A percentile compares a stretch with the other conserved stretches of the same genome.
Evolutionary conservation across 1,140 invertebrate genomes (phyloP).

Genomic region (Drosophila ogumai): DNA sequence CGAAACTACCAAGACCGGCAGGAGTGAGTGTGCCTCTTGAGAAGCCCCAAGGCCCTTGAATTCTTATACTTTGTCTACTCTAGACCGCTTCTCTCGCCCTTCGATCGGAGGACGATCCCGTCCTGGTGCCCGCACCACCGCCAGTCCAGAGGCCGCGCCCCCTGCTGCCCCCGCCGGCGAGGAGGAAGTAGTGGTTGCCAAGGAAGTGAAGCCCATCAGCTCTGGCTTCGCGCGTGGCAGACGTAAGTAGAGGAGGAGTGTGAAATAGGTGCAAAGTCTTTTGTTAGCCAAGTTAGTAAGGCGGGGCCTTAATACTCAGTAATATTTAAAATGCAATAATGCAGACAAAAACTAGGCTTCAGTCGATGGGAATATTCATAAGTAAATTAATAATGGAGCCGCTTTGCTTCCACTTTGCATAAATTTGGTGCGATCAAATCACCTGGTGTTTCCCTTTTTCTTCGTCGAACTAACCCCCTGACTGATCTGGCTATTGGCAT

Average conservation of each 20-base stretch:
- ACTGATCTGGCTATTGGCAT: slow-evolving; percentile 9
- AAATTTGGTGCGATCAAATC: not conserved
- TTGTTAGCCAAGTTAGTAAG: too few species aligned
- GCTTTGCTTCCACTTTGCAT: not conserved
- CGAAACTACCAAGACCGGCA: slow-evolving; percentile 74
- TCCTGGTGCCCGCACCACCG: slow-evolving; percentile 71
- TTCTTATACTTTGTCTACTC: not conserved
- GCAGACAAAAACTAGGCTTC: not conserved
- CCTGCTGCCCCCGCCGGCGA: slow-evolving; percentile 70
- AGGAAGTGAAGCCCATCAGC: slow-evolving; percentile 85
- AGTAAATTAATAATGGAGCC: not conserved
- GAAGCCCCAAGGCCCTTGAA: too few species aligned
- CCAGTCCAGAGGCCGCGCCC: slow-evolving; percentile 66
- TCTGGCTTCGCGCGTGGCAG: slow-evolving; percentile 69
- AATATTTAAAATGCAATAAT: not conserved
- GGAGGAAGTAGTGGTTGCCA: slow-evolving; percentile 76
- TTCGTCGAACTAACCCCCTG: not conserved
- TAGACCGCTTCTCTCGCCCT: slow-evolving; percentile 81
- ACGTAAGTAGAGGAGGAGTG: slow-evolving; percentile 57
- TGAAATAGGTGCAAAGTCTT: not conserved
- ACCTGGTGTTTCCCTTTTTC: not conserved
- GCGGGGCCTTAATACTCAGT: too few species aligned
- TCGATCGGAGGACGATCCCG: slow-evolving; percentile 79
- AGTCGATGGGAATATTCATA: not conserved
- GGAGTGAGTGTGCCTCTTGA: slow-evolving; percentile 60